Conservation (phyloP, 2,888 invertebrate species). For the Melanchra persicariae region DNA sequence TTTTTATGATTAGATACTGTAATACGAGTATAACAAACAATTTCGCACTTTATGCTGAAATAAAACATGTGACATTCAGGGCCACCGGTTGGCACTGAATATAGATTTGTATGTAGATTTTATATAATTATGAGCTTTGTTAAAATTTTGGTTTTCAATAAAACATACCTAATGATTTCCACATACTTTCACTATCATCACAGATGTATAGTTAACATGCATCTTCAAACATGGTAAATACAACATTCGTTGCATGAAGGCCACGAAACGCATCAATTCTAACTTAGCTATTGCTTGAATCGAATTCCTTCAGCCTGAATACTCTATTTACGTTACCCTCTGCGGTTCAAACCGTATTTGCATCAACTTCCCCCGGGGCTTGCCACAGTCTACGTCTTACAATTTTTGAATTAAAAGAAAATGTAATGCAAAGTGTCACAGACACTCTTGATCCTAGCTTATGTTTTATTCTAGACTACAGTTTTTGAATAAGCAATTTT, state of each 20-base stretch:
- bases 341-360: slow-evolving; percentile 34
- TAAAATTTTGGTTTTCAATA: no score
- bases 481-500: slow-evolving; percentile 48
- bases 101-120: no score
- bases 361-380: slow-evolving; percentile 45
- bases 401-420: slow-evolving; percentile 63
- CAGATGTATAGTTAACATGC: no score
- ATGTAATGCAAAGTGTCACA: slow-evolving; percentile 57
- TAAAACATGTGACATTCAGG: no score
- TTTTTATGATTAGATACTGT: no score
- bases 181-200: neutral
- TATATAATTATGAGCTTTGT: no score
- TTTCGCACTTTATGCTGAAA: no score
- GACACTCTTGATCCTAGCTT: slow-evolving; percentile 50
- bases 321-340: slow-evolving; percentile 20
- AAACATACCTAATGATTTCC: no score
- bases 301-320: neutral
- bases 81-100: no score
- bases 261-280: neutral
- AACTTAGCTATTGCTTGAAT: neutral
- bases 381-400: slow-evolving; percentile 48
- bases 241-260: neutral
- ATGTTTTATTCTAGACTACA: slow-evolving; percentile 32
- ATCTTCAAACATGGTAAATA: neutral
- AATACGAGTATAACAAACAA: no score